These are phyloP conservation scores for Aphrocallistes beatrix DNA, from an alignment of 37 sponge, comb jelly and placozoan species.

Conservation along the genomic window DNA sequence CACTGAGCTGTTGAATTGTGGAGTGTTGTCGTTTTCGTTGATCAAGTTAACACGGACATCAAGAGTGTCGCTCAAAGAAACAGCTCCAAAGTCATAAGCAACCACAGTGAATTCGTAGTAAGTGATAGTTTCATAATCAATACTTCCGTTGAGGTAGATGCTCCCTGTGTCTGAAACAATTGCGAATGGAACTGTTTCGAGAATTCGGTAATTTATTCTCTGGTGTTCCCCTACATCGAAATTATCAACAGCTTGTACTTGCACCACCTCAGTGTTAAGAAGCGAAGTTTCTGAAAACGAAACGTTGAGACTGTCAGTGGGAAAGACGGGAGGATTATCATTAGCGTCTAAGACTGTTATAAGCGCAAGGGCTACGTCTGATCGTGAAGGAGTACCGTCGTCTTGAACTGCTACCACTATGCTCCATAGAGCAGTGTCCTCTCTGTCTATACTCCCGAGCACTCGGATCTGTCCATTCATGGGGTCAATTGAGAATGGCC, in stretches of 20 bases:
- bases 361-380: slow-evolving; percentile 24
- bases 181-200: neutral
- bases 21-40: slow-evolving; percentile 3
- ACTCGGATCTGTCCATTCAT: slow-evolving; percentile 32
- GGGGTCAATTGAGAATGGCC: slow-evolving; percentile 22
- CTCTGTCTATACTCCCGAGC: slow-evolving; percentile 28
- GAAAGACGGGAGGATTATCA: slow-evolving; percentile 51
- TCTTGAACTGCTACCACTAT: slow-evolving; percentile 50
- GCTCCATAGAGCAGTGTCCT: slow-evolving; percentile 24
- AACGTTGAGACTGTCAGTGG: neutral
- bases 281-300: neutral
- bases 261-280: neutral
- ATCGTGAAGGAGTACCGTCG: slow-evolving; percentile 27
- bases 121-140: neutral
- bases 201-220: neutral
- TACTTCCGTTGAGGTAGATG: neutral
- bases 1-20: neutral
- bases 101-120: neutral
- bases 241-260: neutral
- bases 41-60: neutral
- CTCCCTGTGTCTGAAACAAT: neutral
- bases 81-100: slow-evolving; percentile 19
- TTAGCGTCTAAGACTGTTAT: slow-evolving; percentile 48
- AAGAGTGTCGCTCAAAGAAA: neutral
- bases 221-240: neutral